Percentiles rank a stretch among this genome's conserved stretches.
phyloP scores from a whole-genome alignment of 1,140 invertebrate species.

The Bilobella aurantiaca region DNA sequence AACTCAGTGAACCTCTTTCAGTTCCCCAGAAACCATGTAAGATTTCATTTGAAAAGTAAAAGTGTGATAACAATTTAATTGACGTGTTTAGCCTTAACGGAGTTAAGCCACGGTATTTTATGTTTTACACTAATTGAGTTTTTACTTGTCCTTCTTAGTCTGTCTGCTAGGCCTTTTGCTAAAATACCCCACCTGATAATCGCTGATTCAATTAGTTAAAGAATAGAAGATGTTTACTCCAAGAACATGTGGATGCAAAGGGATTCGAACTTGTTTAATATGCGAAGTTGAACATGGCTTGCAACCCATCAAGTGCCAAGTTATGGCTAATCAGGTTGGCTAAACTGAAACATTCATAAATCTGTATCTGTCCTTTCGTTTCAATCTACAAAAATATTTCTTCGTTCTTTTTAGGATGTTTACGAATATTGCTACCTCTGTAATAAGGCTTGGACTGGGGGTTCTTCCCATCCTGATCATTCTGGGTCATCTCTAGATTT shows the following conservation, averaged over 20 bases:
- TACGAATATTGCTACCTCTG: conserved; percentile 69
- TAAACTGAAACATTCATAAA: not conserved
- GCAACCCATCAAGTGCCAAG: not conserved
- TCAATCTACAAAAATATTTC: not conserved
- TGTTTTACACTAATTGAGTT: too few relatives aligned
- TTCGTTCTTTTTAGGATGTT: conserved; percentile 36
- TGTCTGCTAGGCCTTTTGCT: too few relatives aligned
- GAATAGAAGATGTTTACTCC: conserved; percentile 59
- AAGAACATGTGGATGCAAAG: conserved; percentile 80
- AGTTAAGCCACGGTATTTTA: too few relatives aligned
- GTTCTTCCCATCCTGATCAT: conserved; percentile 56
- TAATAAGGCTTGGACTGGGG: conserved; percentile 58
- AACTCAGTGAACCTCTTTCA: too few relatives aligned
- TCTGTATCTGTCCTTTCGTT: not conserved
- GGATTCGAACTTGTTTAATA: conserved; percentile 71
- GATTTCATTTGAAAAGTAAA: too few relatives aligned
- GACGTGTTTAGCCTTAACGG: too few relatives aligned
- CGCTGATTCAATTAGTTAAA: too few relatives aligned
- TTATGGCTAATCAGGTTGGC: not conserved
- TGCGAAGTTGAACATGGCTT: conserved; percentile 61
- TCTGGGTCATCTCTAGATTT: conserved; percentile 48
- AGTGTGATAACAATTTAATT: too few relatives aligned
- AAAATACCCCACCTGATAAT: too few relatives aligned
- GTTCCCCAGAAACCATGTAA: too few relatives aligned
- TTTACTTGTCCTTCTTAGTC: too few relatives aligned